Percentiles rank a stretch among this genome's conserved stretches.
Conservation (phyloP, 2,797 vertebrate species). For the Fratercula arctica region DNA sequence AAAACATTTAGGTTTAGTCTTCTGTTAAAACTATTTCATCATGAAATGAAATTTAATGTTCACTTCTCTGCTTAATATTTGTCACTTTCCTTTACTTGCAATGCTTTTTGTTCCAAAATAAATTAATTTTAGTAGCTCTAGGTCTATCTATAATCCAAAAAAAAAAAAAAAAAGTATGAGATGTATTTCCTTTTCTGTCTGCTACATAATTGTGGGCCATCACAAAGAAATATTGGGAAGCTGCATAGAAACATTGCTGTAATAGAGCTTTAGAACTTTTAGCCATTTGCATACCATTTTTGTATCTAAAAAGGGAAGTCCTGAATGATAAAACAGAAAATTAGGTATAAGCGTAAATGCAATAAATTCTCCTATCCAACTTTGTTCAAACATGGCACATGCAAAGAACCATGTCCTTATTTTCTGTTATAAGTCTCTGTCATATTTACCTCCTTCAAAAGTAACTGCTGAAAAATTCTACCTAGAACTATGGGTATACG, state of each 20-base stretch:
- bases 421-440: neutral
- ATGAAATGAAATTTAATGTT: neutral
- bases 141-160: neutral
- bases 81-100: neutral
- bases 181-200: neutral
- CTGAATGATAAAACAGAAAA: neutral
- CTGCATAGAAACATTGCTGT: neutral
- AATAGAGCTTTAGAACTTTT: neutral
- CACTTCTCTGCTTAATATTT: neutral
- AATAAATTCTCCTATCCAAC: neutral
- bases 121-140: neutral
- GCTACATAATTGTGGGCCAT: neutral
- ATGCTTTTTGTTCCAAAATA: neutral
- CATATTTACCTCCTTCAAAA: neutral
- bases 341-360: neutral
- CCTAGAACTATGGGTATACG: neutral
- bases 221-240: neutral
- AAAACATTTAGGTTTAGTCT: neutral
- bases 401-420: neutral
- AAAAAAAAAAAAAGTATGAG: neutral
- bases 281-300: neutral
- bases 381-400: neutral
- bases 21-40: neutral
- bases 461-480: neutral
- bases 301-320: neutral